Conservation (phyloP, 2,113 vertebrate genomes). For the Ptyas mucosa region DNA sequence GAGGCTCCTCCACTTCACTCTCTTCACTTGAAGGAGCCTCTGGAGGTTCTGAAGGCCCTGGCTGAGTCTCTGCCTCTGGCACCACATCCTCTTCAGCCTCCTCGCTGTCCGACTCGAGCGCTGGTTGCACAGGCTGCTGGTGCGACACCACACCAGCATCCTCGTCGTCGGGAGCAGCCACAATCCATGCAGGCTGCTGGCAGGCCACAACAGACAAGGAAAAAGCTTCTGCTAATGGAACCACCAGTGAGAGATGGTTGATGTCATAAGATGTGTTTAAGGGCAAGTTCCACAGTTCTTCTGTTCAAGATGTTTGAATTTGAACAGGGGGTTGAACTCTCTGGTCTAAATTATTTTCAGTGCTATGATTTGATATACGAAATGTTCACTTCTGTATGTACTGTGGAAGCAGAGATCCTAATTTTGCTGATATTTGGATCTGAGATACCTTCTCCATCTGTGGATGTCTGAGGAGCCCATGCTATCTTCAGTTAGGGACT, state of each 20-base stretch:
- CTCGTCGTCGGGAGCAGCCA: too few relatives aligned
- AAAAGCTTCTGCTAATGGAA: background rate
- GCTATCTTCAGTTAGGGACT: background rate
- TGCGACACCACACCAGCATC: too few relatives aligned
- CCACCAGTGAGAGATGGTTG: background rate
- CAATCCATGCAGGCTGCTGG: too few relatives aligned
- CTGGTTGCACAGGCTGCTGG: too few relatives aligned
- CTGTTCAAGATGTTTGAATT: background rate
- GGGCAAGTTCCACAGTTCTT: background rate
- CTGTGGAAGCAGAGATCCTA: background rate
- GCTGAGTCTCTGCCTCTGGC: too few relatives aligned
- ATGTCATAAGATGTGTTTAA: background rate
- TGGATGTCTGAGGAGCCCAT: background rate
- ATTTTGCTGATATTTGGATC: background rate
- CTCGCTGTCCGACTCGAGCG: too few relatives aligned
- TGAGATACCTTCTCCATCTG: background rate
- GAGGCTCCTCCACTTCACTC: too few relatives aligned
- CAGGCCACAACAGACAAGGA: too few relatives aligned
- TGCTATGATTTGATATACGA: background rate
- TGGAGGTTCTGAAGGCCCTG: too few relatives aligned
- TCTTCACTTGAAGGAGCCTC: too few relatives aligned
- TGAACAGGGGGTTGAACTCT: background rate
- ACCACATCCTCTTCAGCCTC: too few relatives aligned
- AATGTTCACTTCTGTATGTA: background rate
- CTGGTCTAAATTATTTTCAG: background rate